Percentiles rank a stretch among this genome's conserved stretches.
Evolutionary conservation across 2,888 invertebrate species (phyloP).

Genomic region (Frankliniella fusca): DNA sequence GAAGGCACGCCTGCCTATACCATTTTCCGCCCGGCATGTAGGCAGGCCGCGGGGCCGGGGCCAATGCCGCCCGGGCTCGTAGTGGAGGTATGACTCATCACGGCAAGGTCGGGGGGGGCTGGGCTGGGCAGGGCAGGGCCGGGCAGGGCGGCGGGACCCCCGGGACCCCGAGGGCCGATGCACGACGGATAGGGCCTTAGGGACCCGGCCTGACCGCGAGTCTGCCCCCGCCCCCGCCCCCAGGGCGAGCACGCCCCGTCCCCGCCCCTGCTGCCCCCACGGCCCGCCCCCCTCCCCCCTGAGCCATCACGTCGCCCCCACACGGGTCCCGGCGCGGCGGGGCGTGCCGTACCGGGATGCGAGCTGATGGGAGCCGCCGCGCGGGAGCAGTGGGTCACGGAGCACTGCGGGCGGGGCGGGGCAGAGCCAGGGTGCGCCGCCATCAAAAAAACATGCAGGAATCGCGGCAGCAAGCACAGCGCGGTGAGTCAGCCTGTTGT

Average conservation of each 20-base stretch:
- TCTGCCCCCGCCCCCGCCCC: not conserved
- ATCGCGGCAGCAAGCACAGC: not conserved
- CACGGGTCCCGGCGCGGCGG: not conserved
- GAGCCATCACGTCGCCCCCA: not conserved
- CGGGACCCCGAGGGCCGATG: constrained; percentile 1
- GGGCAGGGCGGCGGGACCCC: not conserved
- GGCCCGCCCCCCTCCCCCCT: not conserved
- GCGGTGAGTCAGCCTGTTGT: not conserved
- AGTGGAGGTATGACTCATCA: not conserved
- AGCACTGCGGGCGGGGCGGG: not conserved
- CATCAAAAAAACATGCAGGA: too few relatives aligned
- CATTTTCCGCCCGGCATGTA: too few relatives aligned
- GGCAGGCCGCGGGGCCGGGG: not conserved
- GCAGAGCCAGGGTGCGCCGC: too few relatives aligned
- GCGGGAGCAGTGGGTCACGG: not conserved
- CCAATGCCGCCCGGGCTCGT: not conserved
- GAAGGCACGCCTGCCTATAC: too few relatives aligned
- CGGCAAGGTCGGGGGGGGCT: not conserved
- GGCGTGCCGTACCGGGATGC: not conserved
- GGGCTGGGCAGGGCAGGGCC: not conserved
- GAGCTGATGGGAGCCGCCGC: not conserved
- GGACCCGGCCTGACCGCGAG: not conserved
- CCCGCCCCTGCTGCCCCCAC: not conserved
- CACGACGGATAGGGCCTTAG: not conserved
- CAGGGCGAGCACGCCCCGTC: not conserved